A percentile compares a stretch with the other conserved stretches of the same genome.
Evolutionary conservation across 2,797 vertebrate genomes (phyloP).

Genomic region (Malacoraja senta): DNA sequence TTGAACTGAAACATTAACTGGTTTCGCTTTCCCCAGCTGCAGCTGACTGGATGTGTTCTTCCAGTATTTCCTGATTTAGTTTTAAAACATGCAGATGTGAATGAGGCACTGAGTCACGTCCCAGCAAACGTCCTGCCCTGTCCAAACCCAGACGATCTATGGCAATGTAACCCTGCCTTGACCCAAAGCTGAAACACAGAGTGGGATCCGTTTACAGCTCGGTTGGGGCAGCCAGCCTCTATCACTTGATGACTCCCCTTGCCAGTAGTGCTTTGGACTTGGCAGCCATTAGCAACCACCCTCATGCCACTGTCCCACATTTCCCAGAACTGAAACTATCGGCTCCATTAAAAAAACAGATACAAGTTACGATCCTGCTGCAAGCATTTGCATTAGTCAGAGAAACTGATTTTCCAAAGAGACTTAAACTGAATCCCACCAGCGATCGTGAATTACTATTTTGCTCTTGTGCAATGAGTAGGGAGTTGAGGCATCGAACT

Average conservation of each 20-base stretch:
- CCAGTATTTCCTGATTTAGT: too few relatives aligned
- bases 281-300: not conserved
- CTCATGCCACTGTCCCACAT: not conserved
- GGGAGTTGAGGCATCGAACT: not conserved
- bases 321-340: not conserved
- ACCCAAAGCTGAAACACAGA: too few relatives aligned
- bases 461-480: not conserved
- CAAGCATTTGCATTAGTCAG: not conserved
- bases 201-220: too few relatives aligned
- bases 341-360: not conserved
- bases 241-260: not conserved
- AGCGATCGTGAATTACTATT: not conserved
- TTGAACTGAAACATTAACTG: too few relatives aligned
- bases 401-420: not conserved
- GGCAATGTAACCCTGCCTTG: too few relatives aligned
- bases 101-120: too few relatives aligned
- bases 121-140: too few relatives aligned
- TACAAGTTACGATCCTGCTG: not conserved
- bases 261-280: not conserved
- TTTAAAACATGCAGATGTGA: too few relatives aligned
- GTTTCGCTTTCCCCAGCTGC: too few relatives aligned
- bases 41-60: too few relatives aligned
- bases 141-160: too few relatives aligned
- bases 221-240: too few relatives aligned
- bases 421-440: not conserved